A percentile compares a stretch with the other conserved stretches of the same genome.
phyloP scores from a whole-genome alignment of 2,113 vertebrate genomes.

The Macquaria ambigua region DNA sequence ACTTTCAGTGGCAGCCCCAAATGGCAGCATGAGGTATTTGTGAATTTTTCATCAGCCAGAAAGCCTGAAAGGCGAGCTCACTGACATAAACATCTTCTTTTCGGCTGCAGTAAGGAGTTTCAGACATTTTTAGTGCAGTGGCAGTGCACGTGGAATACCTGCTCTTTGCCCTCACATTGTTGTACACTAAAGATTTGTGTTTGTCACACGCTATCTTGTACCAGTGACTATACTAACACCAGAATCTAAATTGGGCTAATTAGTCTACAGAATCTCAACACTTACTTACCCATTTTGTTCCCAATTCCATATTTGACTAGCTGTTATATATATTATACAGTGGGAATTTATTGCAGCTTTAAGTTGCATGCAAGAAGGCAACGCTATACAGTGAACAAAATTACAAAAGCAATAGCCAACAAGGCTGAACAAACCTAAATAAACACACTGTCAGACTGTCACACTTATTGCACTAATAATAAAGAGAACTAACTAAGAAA shows the following conservation, averaged over 20 bases:
- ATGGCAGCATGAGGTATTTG: constrained; percentile 2
- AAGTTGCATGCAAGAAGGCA: not conserved
- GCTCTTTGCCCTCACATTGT: not conserved
- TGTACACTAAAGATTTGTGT: not conserved
- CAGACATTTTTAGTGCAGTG: not conserved
- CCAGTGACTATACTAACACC: not conserved
- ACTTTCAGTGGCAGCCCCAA: not conserved
- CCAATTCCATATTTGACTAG: not conserved
- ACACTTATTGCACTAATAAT: not conserved
- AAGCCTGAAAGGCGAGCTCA: not conserved
- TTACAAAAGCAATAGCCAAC: constrained; percentile 1
- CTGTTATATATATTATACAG: not conserved
- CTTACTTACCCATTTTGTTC: not conserved
- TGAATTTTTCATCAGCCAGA: constrained; percentile 1
- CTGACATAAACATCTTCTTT: not conserved
- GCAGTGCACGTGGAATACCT: not conserved
- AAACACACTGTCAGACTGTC: not conserved
- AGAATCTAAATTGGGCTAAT: not conserved
- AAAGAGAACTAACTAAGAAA: not conserved
- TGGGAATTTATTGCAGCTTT: not conserved
- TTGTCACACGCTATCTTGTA: not conserved
- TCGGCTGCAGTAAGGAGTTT: not conserved
- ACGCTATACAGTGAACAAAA: not conserved
- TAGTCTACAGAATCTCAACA: not conserved
- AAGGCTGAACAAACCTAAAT: not conserved